Evolutionary conservation across 2,888 invertebrate genomes (phyloP), one percentile per base, ranked within the genome.

Genomic region (Baronia brevicornis): DNA sequence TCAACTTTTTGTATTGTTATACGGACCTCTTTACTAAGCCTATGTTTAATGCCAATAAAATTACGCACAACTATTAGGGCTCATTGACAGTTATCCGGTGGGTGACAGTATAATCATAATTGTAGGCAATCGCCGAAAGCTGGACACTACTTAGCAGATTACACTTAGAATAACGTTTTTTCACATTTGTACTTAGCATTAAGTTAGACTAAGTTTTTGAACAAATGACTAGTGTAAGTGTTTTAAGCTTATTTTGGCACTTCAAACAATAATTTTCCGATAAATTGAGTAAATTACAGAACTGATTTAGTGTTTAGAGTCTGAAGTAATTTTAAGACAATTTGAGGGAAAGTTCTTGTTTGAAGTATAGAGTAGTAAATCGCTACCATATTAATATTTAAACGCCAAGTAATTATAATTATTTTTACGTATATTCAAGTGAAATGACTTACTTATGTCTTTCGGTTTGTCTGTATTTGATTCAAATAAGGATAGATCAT

Each of bases 181-280:
- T 66, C 69, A 67, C 60, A 44, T 69, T 67, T 69, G 62, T 72
- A 72, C 67, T 70, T 74, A 73, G 71, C 54, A 41, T 60, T 55
- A 69, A 41, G 39, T 22, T 69, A 69, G 58, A 7, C 15, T 68
- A 70, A 64, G 60, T 45, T 44, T 48, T 46, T 47, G 38, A 18
- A 28, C 52, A 48, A 54, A 48, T 48, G 50, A 45, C 51, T 55
- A 45, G 49, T 43, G 48, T 56, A 58, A 59, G 48, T 54, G 48
- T 39, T 59, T 46, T 43, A 38, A 28, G 43, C 36, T 43, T 45
- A 51, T 51, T 54, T 50, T 52, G 38, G 48, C 44, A 50, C 70
- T 71, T 75, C 70, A 65, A 69, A 70, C 68, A 70, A 70, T 62
- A 62, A 66, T 62, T 64, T 68, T 67, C 63, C 50, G 55, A 48